Conservation (phyloP, 2,113 vertebrate species). For the Sapajus apella region DNA sequence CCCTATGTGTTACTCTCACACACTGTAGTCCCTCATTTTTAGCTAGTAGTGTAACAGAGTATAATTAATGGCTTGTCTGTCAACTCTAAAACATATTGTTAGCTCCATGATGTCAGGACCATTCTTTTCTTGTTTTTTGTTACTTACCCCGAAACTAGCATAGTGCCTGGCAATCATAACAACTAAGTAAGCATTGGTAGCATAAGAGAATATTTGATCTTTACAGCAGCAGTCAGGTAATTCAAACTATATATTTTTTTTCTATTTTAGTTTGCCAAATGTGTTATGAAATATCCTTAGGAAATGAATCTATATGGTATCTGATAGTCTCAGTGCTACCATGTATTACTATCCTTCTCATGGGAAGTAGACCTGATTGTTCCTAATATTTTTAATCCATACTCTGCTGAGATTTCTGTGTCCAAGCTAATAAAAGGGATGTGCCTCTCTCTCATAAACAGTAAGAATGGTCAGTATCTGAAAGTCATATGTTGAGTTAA, state of each 20-base stretch:
- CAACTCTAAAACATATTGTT: not conserved
- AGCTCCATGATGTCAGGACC: not conserved
- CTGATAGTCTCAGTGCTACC: rapidly evolving
- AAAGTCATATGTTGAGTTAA: not conserved
- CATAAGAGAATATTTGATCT: not conserved
- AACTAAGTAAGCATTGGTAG: not conserved
- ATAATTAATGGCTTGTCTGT: not conserved
- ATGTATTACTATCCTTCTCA: not conserved
- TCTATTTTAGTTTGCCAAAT: not conserved
- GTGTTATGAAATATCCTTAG: not conserved
- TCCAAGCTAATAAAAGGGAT: not conserved
- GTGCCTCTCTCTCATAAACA: not conserved
- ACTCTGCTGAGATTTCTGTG: not conserved
- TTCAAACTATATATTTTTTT: not conserved
- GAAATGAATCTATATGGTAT: not conserved
- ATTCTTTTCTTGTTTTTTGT: not conserved
- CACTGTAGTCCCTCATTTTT: not conserved
- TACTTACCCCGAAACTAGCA: not conserved
- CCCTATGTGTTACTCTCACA: no score
- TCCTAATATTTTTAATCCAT: not conserved
- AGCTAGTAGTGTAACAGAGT: not conserved
- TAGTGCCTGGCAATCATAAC: not conserved
- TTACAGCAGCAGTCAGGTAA: not conserved
- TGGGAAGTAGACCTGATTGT: not conserved
- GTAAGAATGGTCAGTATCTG: not conserved